Conservation (phyloP, 2,113 vertebrate species). For the Tetrax tetrax region DNA sequence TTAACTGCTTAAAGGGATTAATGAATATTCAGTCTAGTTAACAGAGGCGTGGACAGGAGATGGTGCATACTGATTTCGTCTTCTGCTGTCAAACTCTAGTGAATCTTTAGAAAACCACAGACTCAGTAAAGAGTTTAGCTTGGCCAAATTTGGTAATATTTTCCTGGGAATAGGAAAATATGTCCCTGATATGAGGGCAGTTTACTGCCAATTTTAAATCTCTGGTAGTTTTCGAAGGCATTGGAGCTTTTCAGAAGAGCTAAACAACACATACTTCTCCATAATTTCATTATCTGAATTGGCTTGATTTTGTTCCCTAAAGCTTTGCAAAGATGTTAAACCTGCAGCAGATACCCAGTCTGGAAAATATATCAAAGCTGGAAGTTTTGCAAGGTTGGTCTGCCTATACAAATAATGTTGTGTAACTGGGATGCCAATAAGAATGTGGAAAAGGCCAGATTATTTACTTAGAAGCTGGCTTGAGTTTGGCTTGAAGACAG, state of each 20-base stretch:
- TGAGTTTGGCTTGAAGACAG: background rate
- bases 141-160: background rate
- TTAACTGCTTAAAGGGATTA: background rate
- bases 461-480: background rate
- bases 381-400: background rate
- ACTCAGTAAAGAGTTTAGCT: background rate
- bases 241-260: background rate
- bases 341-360: background rate
- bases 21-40: background rate
- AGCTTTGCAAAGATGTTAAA: background rate
- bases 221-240: background rate
- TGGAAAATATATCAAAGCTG: background rate
- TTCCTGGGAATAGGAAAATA: background rate
- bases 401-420: background rate
- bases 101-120: background rate
- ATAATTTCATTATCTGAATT: conserved; percentile 21
- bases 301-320: background rate
- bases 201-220: background rate
- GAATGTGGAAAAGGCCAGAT: background rate
- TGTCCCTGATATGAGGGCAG: background rate
- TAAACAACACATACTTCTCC: background rate
- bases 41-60: background rate
- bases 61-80: background rate
- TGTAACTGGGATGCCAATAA: background rate
- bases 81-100: background rate